Conservation (phyloP, 23 tunicate species). For the Clavelina lepadiformis region DNA sequence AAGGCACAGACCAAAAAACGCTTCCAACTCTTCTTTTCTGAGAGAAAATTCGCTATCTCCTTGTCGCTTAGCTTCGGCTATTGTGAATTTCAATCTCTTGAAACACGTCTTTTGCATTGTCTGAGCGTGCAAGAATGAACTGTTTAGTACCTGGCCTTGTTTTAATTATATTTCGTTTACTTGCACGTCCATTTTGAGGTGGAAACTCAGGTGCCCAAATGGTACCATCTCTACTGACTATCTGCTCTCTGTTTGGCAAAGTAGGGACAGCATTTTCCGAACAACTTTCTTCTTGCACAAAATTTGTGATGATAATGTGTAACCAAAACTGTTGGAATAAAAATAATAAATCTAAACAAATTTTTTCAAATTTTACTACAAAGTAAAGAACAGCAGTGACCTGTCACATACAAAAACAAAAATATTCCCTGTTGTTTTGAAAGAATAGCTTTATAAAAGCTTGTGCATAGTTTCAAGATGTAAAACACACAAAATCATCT, state of each 20-base stretch:
- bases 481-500: too few relatives aligned
- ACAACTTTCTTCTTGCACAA: conserved; percentile 2
- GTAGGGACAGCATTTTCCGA: conserved; percentile 6
- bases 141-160: conserved; percentile 9
- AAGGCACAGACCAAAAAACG: conserved; percentile 11
- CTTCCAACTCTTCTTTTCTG: conserved; percentile 14
- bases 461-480: too few relatives aligned
- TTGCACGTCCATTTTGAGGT: conserved; percentile 5
- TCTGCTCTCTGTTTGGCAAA: conserved; percentile 8
- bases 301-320: too few relatives aligned
- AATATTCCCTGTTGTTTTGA: too few relatives aligned
- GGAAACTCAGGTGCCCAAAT: conserved; percentile 7
- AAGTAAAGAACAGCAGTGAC: too few relatives aligned
- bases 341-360: too few relatives aligned
- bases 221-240: conserved; percentile 11
- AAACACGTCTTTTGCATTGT: conserved; percentile 12
- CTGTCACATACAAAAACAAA: too few relatives aligned
- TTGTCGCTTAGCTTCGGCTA: conserved; percentile 14
- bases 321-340: too few relatives aligned
- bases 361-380: too few relatives aligned
- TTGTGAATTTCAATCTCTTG: conserved; percentile 5
- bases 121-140: conserved; percentile 8
- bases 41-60: conserved; percentile 2
- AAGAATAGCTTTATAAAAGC: too few relatives aligned
- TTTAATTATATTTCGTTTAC: conserved; percentile 9